A percentile compares a stretch with the other conserved stretches of the same genome.
phyloP scores from a whole-genome alignment of 2,113 vertebrate genomes.

The Mungos mungo region DNA sequence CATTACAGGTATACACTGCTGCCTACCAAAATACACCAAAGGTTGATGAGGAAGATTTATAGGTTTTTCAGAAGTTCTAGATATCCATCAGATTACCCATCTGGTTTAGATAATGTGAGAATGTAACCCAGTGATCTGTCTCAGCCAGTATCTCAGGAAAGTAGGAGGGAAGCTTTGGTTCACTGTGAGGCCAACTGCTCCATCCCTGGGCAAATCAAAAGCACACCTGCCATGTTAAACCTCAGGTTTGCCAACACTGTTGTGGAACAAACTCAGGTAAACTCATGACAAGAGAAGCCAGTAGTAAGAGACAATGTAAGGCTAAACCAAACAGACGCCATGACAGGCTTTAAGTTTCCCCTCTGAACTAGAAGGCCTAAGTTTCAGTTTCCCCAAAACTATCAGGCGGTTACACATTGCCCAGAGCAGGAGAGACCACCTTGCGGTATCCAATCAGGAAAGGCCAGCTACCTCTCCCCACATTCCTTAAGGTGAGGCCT shows the following conservation, averaged over 20 bases:
- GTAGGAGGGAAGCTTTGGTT: neutral
- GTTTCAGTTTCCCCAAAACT: too few species aligned
- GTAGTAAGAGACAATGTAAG: neutral
- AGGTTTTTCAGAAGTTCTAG: constrained; percentile 91
- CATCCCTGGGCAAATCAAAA: neutral
- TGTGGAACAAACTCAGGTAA: neutral
- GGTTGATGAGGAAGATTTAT: constrained; percentile 92
- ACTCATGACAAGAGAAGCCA: neutral
- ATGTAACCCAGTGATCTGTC: neutral
- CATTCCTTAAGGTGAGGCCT: too few species aligned
- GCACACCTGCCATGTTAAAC: neutral
- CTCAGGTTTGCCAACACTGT: neutral
- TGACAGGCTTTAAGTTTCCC: too few species aligned
- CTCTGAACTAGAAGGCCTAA: too few species aligned
- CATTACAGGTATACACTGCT: constrained; percentile 90
- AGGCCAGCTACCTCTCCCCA: too few species aligned
- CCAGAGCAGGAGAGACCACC: too few species aligned
- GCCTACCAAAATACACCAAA: constrained; percentile 91
- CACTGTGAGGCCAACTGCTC: neutral
- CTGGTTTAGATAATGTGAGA: constrained; percentile 90
- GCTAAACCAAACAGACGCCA: too few species aligned
- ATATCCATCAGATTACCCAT: constrained; percentile 88
- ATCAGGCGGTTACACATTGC: too few species aligned
- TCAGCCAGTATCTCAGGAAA: neutral
- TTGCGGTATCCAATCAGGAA: too few species aligned